Evolutionary conservation across 2,113 vertebrate species (phyloP), one percentile per base, ranked within the genome.

Genomic region (Ceyx melanurus): DNA sequence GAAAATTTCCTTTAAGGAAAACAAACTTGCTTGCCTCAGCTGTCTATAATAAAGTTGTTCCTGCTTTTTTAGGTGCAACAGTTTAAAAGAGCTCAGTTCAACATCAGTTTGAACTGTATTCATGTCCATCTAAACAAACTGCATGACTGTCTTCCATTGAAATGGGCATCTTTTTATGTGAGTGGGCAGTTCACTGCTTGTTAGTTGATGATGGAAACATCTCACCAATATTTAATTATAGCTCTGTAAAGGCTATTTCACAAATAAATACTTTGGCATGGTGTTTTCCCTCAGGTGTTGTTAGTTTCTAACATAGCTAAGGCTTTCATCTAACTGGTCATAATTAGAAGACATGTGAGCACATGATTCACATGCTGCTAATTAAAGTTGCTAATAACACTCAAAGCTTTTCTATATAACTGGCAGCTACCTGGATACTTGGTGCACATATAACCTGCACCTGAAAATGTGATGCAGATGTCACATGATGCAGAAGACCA

Each of bases 371-470:
- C 51, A 26, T 68, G 10, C 56, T 77, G 40, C 67, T 96, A 96
- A 95, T 95, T 92, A 91, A 93, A 75, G 13, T 66, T 93, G n/a
- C 43, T 94, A 85, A 72, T 57, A 90, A 85, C 71, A 88, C 33
- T 83, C 57, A 57, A 58, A 84, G 64, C 7, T 80, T 92, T 86
- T 94, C 66, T 43, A 66, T 75, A 51, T 85, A 82, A 77, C 79
- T 75, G 70, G 35, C 7, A 66, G 75, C 86, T 94, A 95, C 94
- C 61, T 94, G 65, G 74, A 72, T 95, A 64, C 64, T 68, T 71
- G 53, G 23, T 56, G 43, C 21, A 66, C 10, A 20, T 42, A 50
- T 18, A 87, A 46, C 48, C 80, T 85, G 46, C 77, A 89, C 75
- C 82, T 94, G 65, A 62, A 91, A 93, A 90, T 35, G 40, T 74